phyloP scores from a whole-genome alignment of 1,140 invertebrate species.

The Chlorops oryzae region DNA sequence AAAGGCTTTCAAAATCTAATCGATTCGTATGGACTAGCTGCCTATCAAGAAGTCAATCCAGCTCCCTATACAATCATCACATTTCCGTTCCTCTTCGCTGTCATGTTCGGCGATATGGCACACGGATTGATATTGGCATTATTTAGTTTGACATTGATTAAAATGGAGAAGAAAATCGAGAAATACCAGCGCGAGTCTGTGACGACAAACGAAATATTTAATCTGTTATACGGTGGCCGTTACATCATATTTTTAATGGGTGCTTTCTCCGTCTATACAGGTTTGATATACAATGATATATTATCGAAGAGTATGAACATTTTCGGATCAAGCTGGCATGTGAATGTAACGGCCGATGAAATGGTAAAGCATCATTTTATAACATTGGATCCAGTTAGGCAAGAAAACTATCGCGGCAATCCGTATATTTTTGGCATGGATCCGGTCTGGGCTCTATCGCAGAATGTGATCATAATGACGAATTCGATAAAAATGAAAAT shows the following conservation, averaged over 20 bases:
- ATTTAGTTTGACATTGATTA: constrained; percentile 56
- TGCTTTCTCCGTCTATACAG: constrained; percentile 93
- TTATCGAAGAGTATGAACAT: constrained; percentile 92
- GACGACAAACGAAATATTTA: constrained; percentile 85
- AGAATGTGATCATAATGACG: constrained; percentile 92
- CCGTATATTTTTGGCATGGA: constrained; percentile 55
- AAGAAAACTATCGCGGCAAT: constrained; percentile 43
- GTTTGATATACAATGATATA: constrained; percentile 93
- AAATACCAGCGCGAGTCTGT: constrained; percentile 65
- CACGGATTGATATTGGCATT: constrained; percentile 63
- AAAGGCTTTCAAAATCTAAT: constrained; percentile 74
- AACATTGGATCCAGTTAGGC: constrained; percentile 74
- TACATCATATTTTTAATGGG: constrained; percentile 98
- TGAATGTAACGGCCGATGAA: constrained; percentile 62
- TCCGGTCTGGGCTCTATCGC: constrained; percentile 79
- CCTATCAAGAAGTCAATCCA: constrained; percentile 70
- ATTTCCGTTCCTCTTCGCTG: constrained; percentile 69
- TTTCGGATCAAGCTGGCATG: constrained; percentile 79
- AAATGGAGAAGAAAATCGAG: constrained; percentile 63
- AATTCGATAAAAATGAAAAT: constrained; percentile 99
- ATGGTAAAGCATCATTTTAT: constrained; percentile 48
- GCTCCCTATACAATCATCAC: constrained; percentile 65
- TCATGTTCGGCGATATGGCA: constrained; percentile 72
- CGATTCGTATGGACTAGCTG: constrained; percentile 76
- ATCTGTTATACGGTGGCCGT: constrained; percentile 91